These are phyloP conservation scores for Coelogynopora nodosa DNA, from an alignment of 2,888 invertebrate species.

Conservation along the genomic window DNA sequence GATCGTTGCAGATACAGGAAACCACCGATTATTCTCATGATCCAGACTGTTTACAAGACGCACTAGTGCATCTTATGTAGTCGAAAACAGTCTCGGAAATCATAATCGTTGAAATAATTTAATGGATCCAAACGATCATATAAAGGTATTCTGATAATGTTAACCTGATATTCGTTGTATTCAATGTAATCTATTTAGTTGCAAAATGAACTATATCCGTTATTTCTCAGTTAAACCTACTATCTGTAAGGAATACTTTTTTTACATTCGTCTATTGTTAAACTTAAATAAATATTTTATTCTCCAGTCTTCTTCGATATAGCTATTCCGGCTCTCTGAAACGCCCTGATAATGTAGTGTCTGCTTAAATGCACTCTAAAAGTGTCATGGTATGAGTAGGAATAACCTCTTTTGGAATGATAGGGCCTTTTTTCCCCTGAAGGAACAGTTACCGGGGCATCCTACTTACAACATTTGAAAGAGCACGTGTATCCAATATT, in stretches of 20 bases:
- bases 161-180: slow-evolving; percentile 5
- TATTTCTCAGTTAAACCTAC: slow-evolving; percentile 18
- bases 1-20: slow-evolving; percentile 5
- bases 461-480: too few relatives aligned
- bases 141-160: slow-evolving; percentile 10
- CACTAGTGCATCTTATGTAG: slow-evolving; percentile 27
- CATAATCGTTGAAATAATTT: slow-evolving; percentile 29
- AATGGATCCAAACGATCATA: slow-evolving; percentile 32
- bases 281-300: slow-evolving; percentile 27
- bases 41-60: slow-evolving; percentile 2
- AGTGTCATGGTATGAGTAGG: too few relatives aligned
- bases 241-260: slow-evolving; percentile 6
- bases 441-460: too few relatives aligned
- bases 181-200: slow-evolving; percentile 11
- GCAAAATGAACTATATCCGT: not conserved
- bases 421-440: too few relatives aligned
- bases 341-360: too few relatives aligned
- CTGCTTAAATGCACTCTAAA: too few relatives aligned
- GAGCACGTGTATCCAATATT: too few relatives aligned
- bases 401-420: too few relatives aligned
- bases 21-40: not conserved
- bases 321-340: slow-evolving; percentile 21
- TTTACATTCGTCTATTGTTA: slow-evolving; percentile 20
- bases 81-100: slow-evolving; percentile 34
- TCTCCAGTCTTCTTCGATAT: not conserved